These are phyloP conservation scores for Emydocephalus ijimae DNA, from an alignment of 2,113 vertebrate species.

Conservation along the genomic window DNA sequence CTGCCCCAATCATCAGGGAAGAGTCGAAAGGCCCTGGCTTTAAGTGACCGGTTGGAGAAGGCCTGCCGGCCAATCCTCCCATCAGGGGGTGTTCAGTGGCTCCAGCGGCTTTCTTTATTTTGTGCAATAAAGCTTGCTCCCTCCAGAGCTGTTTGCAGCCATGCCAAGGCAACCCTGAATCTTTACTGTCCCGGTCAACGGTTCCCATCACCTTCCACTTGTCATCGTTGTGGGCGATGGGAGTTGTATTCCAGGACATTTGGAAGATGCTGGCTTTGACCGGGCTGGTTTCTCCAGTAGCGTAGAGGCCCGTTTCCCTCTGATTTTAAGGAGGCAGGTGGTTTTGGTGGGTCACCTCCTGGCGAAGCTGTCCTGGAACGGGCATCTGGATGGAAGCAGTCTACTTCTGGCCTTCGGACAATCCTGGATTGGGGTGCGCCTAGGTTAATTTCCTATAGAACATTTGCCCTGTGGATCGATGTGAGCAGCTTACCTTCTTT, in stretches of 20 bases:
- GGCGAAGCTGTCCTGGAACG: neutral
- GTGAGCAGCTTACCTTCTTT: neutral
- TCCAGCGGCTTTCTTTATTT: no score
- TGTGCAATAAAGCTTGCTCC: neutral
- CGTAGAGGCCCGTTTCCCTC: neutral
- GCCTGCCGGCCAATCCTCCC: neutral
- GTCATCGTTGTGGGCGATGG: neutral
- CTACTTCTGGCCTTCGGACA: neutral
- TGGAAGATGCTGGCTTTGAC: neutral
- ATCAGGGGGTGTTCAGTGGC: neutral
- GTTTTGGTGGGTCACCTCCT: neutral
- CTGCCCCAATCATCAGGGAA: neutral
- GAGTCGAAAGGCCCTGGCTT: neutral
- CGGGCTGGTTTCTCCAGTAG: neutral
- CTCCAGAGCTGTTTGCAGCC: neutral
- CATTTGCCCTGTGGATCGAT: neutral
- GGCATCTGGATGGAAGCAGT: neutral
- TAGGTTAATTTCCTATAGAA: neutral
- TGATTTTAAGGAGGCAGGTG: neutral
- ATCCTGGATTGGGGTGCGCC: neutral
- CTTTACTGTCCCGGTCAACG: fast-evolving
- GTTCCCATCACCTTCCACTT: neutral
- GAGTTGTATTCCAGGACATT: neutral
- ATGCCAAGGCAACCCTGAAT: fast-evolving
- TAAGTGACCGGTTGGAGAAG: neutral